Percentiles rank a stretch among this genome's conserved stretches.
These are phyloP conservation scores for Trochalopteron elliotii DNA, from an alignment of 2,113 vertebrate genomes.

Conservation along the genomic window DNA sequence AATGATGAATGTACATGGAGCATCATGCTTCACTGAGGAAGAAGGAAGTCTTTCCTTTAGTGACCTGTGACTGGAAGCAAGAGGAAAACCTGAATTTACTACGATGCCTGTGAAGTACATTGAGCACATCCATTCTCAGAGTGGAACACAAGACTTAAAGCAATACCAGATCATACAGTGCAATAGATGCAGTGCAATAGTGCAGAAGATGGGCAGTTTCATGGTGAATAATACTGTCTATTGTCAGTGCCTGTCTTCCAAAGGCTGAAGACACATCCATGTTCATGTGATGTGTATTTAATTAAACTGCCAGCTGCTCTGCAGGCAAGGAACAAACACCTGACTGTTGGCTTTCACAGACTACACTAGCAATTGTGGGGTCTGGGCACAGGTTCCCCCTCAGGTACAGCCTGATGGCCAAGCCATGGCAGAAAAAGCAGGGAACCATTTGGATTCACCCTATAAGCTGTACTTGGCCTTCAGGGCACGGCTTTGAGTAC, in stretches of 20 bases:
- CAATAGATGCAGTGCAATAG: background rate
- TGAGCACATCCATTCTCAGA: background rate
- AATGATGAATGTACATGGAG: background rate
- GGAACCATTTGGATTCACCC: background rate
- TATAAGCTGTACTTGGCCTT: background rate
- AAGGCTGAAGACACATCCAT: background rate
- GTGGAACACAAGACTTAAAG: background rate
- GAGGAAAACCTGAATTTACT: background rate
- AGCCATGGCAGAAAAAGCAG: background rate
- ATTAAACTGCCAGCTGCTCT: background rate
- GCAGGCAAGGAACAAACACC: background rate
- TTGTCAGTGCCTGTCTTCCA: background rate
- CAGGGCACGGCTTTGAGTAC: rapidly evolving
- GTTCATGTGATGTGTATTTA: background rate
- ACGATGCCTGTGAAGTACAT: background rate
- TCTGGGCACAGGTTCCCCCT: background rate
- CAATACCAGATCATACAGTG: background rate
- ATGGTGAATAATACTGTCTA: rapidly evolving
- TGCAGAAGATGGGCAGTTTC: background rate
- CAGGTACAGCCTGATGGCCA: background rate
- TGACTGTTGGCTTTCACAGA: background rate
- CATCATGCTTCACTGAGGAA: background rate
- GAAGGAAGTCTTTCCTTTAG: background rate
- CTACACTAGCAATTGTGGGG: background rate
- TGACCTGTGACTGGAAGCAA: background rate